These are phyloP conservation scores for Nomada ferruginata DNA, from an alignment of 2,888 invertebrate genomes.

Conservation along the genomic window DNA sequence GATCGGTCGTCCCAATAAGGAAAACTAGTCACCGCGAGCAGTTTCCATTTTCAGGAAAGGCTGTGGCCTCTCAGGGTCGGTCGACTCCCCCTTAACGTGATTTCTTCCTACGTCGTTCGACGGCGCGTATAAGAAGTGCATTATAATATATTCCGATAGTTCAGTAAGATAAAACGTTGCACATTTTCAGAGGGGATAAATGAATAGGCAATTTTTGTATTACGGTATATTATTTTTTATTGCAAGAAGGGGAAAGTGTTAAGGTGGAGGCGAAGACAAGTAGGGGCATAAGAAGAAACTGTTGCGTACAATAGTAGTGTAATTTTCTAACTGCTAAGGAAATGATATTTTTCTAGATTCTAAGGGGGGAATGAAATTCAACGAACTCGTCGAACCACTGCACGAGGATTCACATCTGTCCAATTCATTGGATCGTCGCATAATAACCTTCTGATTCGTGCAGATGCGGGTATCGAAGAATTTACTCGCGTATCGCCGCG, in stretches of 20 bases:
- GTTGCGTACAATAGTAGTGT: no score
- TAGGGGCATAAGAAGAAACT: no score
- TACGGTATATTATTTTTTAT: no score
- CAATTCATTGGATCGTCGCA: slow-evolving; percentile 31
- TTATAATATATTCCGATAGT: no score
- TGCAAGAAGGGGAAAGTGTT: no score
- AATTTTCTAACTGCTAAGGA: no score
- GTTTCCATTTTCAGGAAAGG: slow-evolving; percentile 44
- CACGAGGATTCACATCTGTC: slow-evolving; percentile 33
- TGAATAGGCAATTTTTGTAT: no score
- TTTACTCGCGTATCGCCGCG: slow-evolving; percentile 12
- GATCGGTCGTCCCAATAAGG: slow-evolving; percentile 40
- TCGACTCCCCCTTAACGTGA: slow-evolving; percentile 37
- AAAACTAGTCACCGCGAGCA: slow-evolving; percentile 27
- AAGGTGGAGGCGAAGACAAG: no score
- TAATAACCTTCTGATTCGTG: slow-evolving; percentile 34
- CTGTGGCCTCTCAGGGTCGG: slow-evolving; percentile 10
- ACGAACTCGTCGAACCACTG: slow-evolving; percentile 1
- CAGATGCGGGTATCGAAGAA: slow-evolving; percentile 31
- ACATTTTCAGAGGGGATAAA: no score
- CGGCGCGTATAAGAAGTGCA: no score
- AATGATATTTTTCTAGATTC: background rate
- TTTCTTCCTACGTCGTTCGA: no score
- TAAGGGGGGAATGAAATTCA: background rate
- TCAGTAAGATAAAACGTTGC: no score